Conservation (phyloP, 1,140 invertebrate genomes). For the Rhizoglyphus robini region DNA sequence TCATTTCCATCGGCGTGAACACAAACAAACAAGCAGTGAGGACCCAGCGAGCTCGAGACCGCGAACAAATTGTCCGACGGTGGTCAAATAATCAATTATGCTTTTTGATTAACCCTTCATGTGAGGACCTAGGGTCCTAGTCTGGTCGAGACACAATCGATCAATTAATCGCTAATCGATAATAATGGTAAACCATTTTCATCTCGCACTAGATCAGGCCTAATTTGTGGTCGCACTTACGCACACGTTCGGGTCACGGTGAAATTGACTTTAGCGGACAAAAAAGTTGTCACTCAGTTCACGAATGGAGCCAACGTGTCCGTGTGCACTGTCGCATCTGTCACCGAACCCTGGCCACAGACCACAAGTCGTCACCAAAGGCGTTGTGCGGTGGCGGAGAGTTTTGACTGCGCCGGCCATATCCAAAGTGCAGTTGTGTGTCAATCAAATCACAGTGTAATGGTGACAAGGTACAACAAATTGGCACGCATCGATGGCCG, state of each 20-base stretch:
- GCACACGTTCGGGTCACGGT: not conserved
- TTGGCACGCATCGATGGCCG: constrained; percentile 6
- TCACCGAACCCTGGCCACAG: not conserved
- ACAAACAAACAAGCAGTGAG: no score
- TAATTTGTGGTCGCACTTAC: not conserved
- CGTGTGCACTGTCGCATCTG: no score
- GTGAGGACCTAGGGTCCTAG: not conserved
- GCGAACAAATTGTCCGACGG: not conserved
- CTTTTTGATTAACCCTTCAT: not conserved
- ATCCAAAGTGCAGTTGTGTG: not conserved
- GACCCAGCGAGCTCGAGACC: not conserved
- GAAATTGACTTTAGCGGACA: not conserved
- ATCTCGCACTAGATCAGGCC: no score
- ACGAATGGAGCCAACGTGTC: no score
- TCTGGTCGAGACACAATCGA: not conserved
- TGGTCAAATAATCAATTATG: not conserved
- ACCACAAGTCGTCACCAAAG: not conserved
- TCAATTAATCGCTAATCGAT: not conserved
- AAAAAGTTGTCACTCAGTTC: not conserved
- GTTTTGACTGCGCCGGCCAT: not conserved
- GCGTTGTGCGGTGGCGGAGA: not conserved
- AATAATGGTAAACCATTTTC: no score
- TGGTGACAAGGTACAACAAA: not conserved
- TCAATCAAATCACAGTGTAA: not conserved
- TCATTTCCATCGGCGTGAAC: no score